Evolutionary conservation across 2,888 invertebrate species (phyloP), one percentile per base, ranked within the genome.

Genomic region (Troides oblongomaculatus): DNA sequence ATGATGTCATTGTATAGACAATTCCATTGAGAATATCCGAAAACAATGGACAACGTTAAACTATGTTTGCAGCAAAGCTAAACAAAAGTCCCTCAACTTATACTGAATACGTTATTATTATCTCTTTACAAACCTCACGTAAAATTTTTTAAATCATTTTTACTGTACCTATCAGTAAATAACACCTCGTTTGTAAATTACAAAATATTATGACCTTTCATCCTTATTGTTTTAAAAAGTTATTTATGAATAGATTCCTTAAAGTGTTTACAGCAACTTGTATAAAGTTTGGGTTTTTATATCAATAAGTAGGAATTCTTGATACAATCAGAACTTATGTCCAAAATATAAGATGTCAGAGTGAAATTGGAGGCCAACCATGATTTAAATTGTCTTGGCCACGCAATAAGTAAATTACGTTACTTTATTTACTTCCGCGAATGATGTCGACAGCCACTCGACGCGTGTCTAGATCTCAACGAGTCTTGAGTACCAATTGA

Each of bases 1-100:
- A 78, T 72, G 70, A 75, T 80, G 75, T 78, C 78, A 78, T 80
- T 77, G 76, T 75, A 46, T 46, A 14, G 14, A 46, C 73, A 74
- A 75, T 70, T 46, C 46, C 14, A 46, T 46, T 46, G 46, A 76
- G 74, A 74, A 78, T 78, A 74, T 72, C 72, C 72, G 62, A 74
- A 77, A 69, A 84, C 81, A 83, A 83, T 80, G 76, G 75, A 75
- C 77, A 76, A 77, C 79, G 75, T 76, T 73, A 67, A 25, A 71
- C 79, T 77, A 74, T 82, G 78, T 79, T 72, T 69, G 76, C 75
- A 23, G 68, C 65, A 71, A 65, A 68, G 71, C 72, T 75, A 67
- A 61, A 50, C n/a, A 56, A 66, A 71, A 64, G 61, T 46, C 21
- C 61, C 18, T 67, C 46, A 60, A 58, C 25, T 50, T 46, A 23